Evolutionary conservation across 2,113 vertebrate genomes (phyloP).

Genomic region (Gavialis gangeticus): DNA sequence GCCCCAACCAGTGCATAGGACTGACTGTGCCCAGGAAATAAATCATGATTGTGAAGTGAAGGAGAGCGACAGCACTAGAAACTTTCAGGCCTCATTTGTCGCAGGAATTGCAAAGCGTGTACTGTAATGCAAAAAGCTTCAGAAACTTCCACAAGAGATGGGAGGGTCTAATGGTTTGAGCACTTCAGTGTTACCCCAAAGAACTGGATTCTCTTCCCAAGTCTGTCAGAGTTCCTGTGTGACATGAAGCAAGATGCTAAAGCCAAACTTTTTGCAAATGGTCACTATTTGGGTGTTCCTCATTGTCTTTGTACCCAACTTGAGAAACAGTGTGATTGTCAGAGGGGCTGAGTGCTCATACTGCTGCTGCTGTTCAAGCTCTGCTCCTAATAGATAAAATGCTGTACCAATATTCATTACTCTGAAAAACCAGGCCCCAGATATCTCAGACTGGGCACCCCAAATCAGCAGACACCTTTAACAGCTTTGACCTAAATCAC

Average conservation of each 20-base stretch:
- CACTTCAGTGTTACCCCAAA: neutral
- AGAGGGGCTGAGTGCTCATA: neutral
- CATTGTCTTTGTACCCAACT: too few relatives aligned
- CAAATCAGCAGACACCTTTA: neutral
- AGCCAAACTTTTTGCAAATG: neutral
- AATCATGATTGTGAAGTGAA: too few relatives aligned
- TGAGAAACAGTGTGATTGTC: neutral
- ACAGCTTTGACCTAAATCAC: neutral
- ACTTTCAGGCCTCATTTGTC: neutral
- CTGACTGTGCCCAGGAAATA: too few relatives aligned
- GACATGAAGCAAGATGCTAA: neutral
- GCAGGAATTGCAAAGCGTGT: neutral
- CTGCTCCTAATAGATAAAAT: neutral
- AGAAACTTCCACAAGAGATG: neutral
- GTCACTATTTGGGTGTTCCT: too few relatives aligned
- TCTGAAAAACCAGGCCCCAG: neutral
- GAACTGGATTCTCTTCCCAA: neutral
- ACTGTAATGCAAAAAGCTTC: accelerated
- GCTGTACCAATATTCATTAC: neutral
- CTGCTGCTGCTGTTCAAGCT: neutral
- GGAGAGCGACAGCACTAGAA: too few relatives aligned
- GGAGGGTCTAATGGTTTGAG: neutral
- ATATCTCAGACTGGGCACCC: neutral
- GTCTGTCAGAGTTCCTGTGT: neutral
- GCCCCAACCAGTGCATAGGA: too few relatives aligned